A percentile compares a stretch with the other conserved stretches of the same genome.
Evolutionary conservation across 2,797 vertebrate genomes (phyloP).

Genomic region (Gambusia yucatana): DNA sequence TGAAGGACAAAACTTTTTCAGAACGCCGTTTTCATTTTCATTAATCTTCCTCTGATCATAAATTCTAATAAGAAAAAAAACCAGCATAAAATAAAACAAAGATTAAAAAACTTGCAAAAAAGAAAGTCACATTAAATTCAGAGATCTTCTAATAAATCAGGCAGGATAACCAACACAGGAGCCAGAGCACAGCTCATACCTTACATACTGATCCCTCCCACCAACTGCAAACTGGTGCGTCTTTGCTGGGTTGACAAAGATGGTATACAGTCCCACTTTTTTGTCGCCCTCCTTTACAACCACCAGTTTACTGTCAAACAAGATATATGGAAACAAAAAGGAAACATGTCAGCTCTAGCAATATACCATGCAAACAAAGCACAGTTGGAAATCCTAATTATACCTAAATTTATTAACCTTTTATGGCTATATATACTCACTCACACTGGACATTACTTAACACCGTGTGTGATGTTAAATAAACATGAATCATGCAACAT

Average conservation of each 20-base stretch:
- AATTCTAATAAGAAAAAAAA: slow-evolving; percentile 80
- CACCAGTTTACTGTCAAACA: slow-evolving; percentile 87
- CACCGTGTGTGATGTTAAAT: not conserved
- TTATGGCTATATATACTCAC: not conserved
- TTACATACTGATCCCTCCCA: slow-evolving; percentile 93
- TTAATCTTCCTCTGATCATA: slow-evolving; percentile 97
- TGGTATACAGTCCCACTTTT: slow-evolving; percentile 96
- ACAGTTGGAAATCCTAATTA: not conserved
- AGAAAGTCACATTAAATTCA: not conserved
- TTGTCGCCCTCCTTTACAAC: slow-evolving; percentile 96
- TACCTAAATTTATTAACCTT: too few species aligned
- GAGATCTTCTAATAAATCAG: not conserved
- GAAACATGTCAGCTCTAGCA: not conserved
- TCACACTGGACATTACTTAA: not conserved
- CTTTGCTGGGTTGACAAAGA: slow-evolving; percentile 93
- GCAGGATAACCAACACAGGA: not conserved
- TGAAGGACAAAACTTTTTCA: slow-evolving; percentile 97
- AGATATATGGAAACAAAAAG: slow-evolving; percentile 21
- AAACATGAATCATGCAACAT: too few species aligned
- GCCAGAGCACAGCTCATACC: slow-evolving; percentile 78
- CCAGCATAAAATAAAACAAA: not conserved
- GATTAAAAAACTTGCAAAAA: not conserved
- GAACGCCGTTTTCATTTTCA: slow-evolving; percentile 92
- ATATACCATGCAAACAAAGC: not conserved
- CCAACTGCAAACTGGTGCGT: slow-evolving; percentile 96